Evolutionary conservation across 2,888 invertebrate genomes (phyloP).

Genomic region (Troides aeacus): DNA sequence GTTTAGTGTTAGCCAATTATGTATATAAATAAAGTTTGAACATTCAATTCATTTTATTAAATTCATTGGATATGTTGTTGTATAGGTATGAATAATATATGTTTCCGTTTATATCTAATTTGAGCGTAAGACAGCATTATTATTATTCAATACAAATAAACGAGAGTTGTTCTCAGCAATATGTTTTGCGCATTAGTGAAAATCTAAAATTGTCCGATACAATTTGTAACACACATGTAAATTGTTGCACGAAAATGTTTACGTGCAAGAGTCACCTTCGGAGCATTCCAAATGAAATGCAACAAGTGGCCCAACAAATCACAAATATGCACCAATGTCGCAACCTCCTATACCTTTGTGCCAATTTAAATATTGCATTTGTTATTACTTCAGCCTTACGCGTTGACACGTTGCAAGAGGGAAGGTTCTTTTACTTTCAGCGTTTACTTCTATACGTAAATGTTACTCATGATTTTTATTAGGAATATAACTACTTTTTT

Average conservation of each 20-base stretch:
- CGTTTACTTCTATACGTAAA: not conserved
- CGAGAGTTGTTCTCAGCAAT: not conserved
- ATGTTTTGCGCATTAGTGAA: not conserved
- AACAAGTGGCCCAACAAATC: slow-evolving; percentile 34
- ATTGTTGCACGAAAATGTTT: slow-evolving; percentile 31
- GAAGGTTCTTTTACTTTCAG: not conserved
- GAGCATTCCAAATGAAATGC: slow-evolving; percentile 33
- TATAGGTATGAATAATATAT: not conserved
- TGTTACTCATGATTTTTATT: too few species aligned
- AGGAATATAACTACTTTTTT: too few species aligned
- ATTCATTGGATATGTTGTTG: too few species aligned
- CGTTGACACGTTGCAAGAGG: slow-evolving; percentile 4
- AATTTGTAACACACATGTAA: slow-evolving; percentile 25
- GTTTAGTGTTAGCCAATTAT: too few species aligned
- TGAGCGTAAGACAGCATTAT: not conserved
- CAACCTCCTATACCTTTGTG: slow-evolving; percentile 13
- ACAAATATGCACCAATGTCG: slow-evolving; percentile 15
- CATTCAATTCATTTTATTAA: too few species aligned
- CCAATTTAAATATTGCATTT: slow-evolving; percentile 24
- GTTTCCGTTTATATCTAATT: not conserved
- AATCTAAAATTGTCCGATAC: slow-evolving; percentile 7
- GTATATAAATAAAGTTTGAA: too few species aligned
- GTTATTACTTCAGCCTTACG: slow-evolving; percentile 19
- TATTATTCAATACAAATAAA: not conserved
- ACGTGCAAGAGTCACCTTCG: slow-evolving; percentile 33